These are phyloP conservation scores for Eidolon helvum DNA, from an alignment of 2,113 vertebrate genomes.

Conservation along the genomic window DNA sequence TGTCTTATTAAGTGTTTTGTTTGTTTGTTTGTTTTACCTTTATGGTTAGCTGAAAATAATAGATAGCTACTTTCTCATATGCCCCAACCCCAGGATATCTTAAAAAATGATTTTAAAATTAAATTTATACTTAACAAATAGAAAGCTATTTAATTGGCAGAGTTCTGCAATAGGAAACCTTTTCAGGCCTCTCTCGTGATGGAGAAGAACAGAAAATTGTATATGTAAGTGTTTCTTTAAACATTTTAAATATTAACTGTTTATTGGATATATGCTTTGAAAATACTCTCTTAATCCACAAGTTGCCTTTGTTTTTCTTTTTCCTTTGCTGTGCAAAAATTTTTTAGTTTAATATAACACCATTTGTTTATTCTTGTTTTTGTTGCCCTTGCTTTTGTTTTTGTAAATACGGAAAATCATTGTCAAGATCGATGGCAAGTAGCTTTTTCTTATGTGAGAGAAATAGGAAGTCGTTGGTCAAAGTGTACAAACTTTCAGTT, in stretches of 20 bases:
- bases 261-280: background rate
- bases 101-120: background rate
- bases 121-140: conserved; percentile 35
- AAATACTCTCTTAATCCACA: background rate
- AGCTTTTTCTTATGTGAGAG: background rate
- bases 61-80: background rate
- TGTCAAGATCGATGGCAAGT: background rate
- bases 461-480: background rate
- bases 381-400: background rate
- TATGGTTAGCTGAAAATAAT: conserved; percentile 62
- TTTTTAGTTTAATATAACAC: background rate
- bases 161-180: conserved; percentile 21
- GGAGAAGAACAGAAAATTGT: background rate
- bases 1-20: background rate
- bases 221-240: background rate
- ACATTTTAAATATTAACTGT: background rate
- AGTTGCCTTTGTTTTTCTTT: background rate
- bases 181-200: background rate
- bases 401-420: background rate
- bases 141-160: conserved; percentile 41
- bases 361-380: background rate
- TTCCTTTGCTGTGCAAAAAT: background rate
- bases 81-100: conserved; percentile 56
- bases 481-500: background rate
- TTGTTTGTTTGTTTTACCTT: background rate